Base-by-base conservation (phyloP, 2,113 vertebrate species). In the Scomber scombrus region DNA sequence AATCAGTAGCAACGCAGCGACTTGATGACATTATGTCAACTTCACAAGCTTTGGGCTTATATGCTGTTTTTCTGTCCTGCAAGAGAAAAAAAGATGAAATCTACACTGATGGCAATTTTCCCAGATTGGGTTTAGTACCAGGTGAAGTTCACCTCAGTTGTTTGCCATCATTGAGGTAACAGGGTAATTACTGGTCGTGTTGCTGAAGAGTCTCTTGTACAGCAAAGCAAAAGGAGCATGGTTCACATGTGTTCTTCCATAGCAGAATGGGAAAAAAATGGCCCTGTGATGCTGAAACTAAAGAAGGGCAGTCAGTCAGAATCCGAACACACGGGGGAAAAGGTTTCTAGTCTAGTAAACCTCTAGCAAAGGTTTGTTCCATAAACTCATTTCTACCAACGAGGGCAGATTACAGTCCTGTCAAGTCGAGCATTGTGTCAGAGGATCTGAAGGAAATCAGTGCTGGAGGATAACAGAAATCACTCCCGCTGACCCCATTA, bases 211-310 rank as follows among this genome's bases (percentile, higher is more conserved):
- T 71, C 67, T 51, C 21, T 40, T 40, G 43, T 64, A 5, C n/a
- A 66, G 54, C 64, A 49, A 51, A 79, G 62, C 45, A 60, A 75
- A 40, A 9, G 34, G 34, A 40, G 11, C 0, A 11, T 31, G 54
- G 49, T 62, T 82, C 50, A 43, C 70, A n/a, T 66, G 60, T 85
- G 78, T 86, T 86, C 71, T 77, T 79, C 46, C 18, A 43, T 47
- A 23, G 77, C 80, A 71, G 74, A 65, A 75, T 11, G 75, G 63
- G 29, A 66, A 74, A 80, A 80, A 26, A 26, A 14, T 19, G 64
- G 68, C 55, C 45, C 46, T 9, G 47, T 34, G 34, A 56, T n/a
- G 3, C 34, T 58, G 40, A 71, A 21, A 65, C 13, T 26, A 26
- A 26, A 26, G 3, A 57, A 47, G 47, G 54, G 65, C 55, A 70